phyloP scores from a whole-genome alignment of 2,113 vertebrate genomes.

The Corythoichthys intestinalis region DNA sequence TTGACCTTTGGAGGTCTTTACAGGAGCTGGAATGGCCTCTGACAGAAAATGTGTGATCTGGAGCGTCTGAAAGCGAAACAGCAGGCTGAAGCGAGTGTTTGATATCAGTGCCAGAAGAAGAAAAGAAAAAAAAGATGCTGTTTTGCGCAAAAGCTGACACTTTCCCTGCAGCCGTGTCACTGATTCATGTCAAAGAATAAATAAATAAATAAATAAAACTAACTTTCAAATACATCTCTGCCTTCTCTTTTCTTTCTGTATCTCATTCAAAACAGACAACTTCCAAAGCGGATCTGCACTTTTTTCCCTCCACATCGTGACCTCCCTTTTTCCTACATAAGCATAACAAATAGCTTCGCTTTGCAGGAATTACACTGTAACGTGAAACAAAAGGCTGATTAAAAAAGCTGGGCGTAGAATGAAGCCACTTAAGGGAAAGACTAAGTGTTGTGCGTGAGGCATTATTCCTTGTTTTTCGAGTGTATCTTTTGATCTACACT shows the following conservation, averaged over 20 bases:
- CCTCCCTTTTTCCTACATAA: background rate
- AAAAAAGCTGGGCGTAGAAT: constrained; percentile 24
- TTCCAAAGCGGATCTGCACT: constrained; percentile 10
- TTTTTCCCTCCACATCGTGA: background rate
- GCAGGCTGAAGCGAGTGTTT: constrained; percentile 40
- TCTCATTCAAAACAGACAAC: constrained; percentile 13
- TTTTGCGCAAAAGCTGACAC: constrained; percentile 41
- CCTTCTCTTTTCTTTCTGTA: constrained; percentile 39
- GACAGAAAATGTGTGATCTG: background rate
- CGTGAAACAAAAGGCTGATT: constrained; percentile 35
- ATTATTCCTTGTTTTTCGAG: constrained; percentile 59
- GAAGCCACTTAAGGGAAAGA: constrained; percentile 47
- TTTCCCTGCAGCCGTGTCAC: constrained; percentile 62
- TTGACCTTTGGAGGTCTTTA: background rate
- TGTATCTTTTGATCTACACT: constrained; percentile 71
- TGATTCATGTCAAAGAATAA: constrained; percentile 26
- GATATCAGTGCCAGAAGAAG: constrained; percentile 57
- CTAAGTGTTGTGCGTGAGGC: constrained; percentile 31
- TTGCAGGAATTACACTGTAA: background rate
- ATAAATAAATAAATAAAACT: background rate
- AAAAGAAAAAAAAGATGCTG: constrained; percentile 44
- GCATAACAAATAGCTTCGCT: constrained; percentile 19
- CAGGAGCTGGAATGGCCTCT: background rate
- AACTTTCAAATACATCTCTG: constrained; percentile 40
- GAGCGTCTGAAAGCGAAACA: constrained; percentile 5